Conservation (phyloP, 2,888 invertebrate genomes). For the Actias luna region DNA sequence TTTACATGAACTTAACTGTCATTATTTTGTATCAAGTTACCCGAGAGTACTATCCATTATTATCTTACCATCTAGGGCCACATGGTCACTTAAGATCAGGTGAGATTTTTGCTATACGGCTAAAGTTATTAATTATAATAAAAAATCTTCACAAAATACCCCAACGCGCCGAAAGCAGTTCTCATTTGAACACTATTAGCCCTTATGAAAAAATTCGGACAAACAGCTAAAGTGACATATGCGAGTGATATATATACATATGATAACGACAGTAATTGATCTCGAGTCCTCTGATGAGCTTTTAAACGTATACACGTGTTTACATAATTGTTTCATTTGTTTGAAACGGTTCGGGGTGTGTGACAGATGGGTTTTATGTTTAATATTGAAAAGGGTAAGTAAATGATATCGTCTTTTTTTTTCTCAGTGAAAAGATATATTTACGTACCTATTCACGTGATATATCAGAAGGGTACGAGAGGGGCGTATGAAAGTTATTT, state of each 20-base stretch:
- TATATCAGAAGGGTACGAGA: too few relatives aligned
- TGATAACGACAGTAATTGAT: constrained; percentile 34
- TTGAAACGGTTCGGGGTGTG: constrained; percentile 23
- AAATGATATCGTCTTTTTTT: not conserved
- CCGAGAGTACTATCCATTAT: too few relatives aligned
- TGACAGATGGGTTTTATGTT: constrained; percentile 18
- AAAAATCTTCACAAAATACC: too few relatives aligned
- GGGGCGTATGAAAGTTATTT: too few relatives aligned
- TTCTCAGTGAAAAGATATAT: too few relatives aligned
- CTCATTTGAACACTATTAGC: constrained; percentile 22
- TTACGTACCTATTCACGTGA: too few relatives aligned
- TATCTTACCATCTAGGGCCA: too few relatives aligned
- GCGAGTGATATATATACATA: not conserved
- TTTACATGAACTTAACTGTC: too few relatives aligned
- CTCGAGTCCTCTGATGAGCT: constrained; percentile 44
- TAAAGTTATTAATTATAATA: too few relatives aligned
- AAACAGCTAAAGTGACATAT: not conserved
- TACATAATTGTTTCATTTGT: constrained; percentile 49
- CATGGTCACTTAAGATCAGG: too few relatives aligned
- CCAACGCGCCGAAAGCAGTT: constrained; percentile 22
- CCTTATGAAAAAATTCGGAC: constrained; percentile 5
- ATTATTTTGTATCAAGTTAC: too few relatives aligned
- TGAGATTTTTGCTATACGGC: too few relatives aligned
- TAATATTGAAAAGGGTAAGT: not conserved
- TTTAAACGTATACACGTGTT: constrained; percentile 57